These are phyloP conservation scores for Myotis davidii DNA, from an alignment of 2,113 vertebrate genomes.

Conservation along the genomic window DNA sequence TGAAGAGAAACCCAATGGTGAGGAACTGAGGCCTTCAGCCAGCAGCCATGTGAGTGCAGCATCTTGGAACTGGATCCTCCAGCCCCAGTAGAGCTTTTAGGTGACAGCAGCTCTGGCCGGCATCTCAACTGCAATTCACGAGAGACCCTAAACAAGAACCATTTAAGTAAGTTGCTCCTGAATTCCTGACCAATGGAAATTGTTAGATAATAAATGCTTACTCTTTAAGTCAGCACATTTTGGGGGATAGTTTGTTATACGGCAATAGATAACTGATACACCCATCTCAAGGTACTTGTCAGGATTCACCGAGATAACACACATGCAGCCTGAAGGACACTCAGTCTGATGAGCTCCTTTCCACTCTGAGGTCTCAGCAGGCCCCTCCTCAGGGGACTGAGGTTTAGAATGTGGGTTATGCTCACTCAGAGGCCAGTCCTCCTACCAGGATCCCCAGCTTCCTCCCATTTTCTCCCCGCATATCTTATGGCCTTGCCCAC, in stretches of 20 bases:
- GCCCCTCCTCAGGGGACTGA: neutral
- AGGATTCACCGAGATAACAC: neutral
- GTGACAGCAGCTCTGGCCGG: rapidly evolving
- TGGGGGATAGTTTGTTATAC: neutral
- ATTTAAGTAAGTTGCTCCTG: neutral
- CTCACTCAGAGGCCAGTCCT: neutral
- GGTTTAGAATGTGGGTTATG: neutral
- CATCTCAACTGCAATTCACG: neutral
- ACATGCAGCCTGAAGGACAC: neutral
- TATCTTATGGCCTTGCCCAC: neutral
- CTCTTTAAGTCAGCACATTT: neutral
- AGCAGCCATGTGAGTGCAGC: rapidly evolving
- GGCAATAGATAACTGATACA: neutral
- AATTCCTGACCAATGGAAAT: neutral
- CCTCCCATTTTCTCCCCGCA: neutral
- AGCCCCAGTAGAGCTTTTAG: neutral
- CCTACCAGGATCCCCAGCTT: neutral
- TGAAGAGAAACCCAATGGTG: neutral
- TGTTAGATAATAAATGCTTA: neutral
- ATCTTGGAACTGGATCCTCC: neutral
- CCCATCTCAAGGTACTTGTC: neutral
- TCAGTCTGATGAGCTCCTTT: neutral
- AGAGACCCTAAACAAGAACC: neutral
- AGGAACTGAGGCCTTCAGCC: neutral
- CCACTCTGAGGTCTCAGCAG: neutral